Percentiles rank a stretch among this genome's conserved stretches.
These are phyloP conservation scores for Mus spicilegus DNA, from an alignment of 2,113 vertebrate genomes.

Conservation along the genomic window DNA sequence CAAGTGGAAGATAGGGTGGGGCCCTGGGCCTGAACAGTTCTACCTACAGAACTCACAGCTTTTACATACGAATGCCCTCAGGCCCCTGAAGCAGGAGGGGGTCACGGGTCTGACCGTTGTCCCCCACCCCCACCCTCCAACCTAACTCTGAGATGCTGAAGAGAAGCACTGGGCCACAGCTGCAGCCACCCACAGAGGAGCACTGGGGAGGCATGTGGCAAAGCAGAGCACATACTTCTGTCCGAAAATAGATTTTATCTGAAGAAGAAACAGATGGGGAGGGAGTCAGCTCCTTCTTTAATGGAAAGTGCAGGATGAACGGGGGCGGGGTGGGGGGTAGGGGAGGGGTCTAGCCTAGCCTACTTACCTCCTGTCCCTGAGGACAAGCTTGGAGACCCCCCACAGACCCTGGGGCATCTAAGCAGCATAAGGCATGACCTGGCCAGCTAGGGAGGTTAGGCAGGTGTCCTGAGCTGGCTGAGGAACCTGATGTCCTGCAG, in stretches of 20 bases:
- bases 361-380: not conserved
- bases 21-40: rapidly evolving
- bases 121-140: not conserved
- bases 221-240: not conserved
- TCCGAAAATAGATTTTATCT: slow-evolving; percentile 78
- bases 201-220: not conserved
- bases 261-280: slow-evolving; percentile 74
- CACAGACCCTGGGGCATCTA: not conserved
- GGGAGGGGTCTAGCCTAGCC: not conserved
- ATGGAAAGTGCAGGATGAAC: not conserved
- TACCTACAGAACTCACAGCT: rapidly evolving
- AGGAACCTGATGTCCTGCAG: not conserved
- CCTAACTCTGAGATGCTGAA: rapidly evolving
- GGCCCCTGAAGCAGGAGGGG: not conserved
- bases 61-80: not conserved
- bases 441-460: not conserved
- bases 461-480: not conserved
- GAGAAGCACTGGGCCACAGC: not conserved
- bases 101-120: not conserved
- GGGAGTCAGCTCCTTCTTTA: not conserved
- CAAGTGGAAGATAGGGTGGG: rapidly evolving
- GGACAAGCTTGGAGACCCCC: not conserved
- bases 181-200: slow-evolving; percentile 69
- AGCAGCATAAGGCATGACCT: not conserved
- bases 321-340: rapidly evolving